Conservation (phyloP, 1,140 invertebrate genomes). For the Megalopta genalis region DNA sequence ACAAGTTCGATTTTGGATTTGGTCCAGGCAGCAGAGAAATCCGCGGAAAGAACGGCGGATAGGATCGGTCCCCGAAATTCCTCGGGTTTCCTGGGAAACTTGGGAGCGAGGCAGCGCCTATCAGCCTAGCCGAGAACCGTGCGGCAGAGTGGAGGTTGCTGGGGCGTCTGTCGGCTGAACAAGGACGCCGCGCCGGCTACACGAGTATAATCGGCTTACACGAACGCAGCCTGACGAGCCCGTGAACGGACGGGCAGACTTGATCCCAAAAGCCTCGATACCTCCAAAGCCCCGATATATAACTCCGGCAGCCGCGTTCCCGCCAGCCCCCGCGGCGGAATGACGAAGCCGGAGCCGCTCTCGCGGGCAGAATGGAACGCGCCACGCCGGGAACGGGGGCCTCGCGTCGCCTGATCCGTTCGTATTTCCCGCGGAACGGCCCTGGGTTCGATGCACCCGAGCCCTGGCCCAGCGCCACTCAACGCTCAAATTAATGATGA, state of each 20-base stretch:
- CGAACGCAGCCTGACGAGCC: conserved; percentile 59
- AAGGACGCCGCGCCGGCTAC: conserved; percentile 20
- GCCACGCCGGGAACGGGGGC: not conserved
- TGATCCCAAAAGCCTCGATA: conserved; percentile 61
- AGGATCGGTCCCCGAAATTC: no score
- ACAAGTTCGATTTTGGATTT: no score
- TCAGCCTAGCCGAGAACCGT: no score
- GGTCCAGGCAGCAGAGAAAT: no score
- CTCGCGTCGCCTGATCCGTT: conserved; percentile 13
- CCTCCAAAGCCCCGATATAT: conserved; percentile 57
- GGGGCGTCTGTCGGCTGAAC: conserved; percentile 18
- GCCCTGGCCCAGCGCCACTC: not conserved
- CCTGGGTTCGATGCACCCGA: not conserved
- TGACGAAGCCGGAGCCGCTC: conserved; percentile 3
- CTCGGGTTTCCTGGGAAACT: not conserved
- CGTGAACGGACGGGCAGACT: conserved; percentile 61
- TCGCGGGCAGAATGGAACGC: conserved; percentile 18
- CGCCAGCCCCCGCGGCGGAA: conserved; percentile 1
- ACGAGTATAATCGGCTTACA: conserved; percentile 64
- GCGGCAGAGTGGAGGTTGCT: no score
- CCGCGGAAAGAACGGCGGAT: no score
- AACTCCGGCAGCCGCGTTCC: not conserved
- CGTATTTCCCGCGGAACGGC: conserved; percentile 29
- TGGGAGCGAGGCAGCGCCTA: not conserved
- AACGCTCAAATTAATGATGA: not conserved